Conservation (phyloP, 2,797 vertebrate genomes). For the Zalophus californianus region DNA sequence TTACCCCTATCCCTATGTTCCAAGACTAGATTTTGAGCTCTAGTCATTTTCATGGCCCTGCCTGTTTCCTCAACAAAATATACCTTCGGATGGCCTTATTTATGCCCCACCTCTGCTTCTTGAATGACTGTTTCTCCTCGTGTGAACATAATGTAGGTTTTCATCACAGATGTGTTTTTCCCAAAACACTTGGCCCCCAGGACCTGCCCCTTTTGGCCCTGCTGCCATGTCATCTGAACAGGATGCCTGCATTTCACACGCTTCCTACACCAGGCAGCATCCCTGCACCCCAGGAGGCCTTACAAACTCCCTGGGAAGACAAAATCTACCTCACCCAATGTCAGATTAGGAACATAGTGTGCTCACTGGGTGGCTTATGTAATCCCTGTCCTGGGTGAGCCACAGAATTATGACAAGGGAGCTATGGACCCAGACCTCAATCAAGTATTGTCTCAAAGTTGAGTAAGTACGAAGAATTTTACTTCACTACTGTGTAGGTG, state of each 20-base stretch:
- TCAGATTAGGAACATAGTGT: not conserved
- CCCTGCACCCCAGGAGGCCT: not conserved
- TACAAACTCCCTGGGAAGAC: not conserved
- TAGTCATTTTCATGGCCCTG: fast-evolving
- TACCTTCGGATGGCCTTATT: not conserved
- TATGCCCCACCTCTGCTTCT: not conserved
- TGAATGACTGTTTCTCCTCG: not conserved
- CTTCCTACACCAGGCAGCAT: not conserved
- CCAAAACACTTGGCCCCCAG: not conserved
- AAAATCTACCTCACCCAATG: not conserved
- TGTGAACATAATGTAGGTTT: not conserved
- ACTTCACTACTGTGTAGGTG: not conserved
- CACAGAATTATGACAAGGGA: not conserved
- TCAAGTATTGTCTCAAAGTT: not conserved
- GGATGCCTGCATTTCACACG: fast-evolving
- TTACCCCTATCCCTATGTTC: not conserved
- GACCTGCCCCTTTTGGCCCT: too few species aligned
- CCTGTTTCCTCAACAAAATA: not conserved
- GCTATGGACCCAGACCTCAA: fast-evolving
- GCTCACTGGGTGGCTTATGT: fast-evolving
- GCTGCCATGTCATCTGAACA: not conserved
- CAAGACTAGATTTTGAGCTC: not conserved
- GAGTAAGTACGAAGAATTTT: fast-evolving
- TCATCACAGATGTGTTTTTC: not conserved
- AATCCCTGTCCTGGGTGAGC: not conserved